Evolutionary conservation across 2,888 invertebrate species (phyloP), one percentile per base, ranked within the genome.

Genomic region (Harpalus rubripes): DNA sequence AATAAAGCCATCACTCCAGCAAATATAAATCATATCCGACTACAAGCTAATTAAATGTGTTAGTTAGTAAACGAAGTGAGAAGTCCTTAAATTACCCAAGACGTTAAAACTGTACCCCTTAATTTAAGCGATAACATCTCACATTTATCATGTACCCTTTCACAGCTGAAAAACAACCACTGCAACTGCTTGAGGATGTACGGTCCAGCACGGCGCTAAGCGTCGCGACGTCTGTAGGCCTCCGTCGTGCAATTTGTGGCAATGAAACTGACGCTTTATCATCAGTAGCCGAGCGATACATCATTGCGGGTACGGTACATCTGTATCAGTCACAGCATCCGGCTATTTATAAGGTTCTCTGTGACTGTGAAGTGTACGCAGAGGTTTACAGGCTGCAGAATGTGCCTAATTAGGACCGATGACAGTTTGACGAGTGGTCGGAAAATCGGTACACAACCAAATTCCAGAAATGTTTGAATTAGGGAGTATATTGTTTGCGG

Each of bases 271-370:
- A 87, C 89, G 87, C 88, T 91, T 89, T 88, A 89, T 91, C 91
- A 90, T 90, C 88, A 87, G 26, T 41, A 87, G 86, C 32, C 87
- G 86, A 87, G 86, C 88, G 87, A 90, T 91, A 88, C 88, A 89
- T 90, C 90, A 89, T 32, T 32, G 88, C 88, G 88, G 88, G 88
- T 91, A 90, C 89, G 89, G 90, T 90, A 90, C 91, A 91, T 91
- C 89, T 90, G 90, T 91, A 90, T 86, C 89, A 90, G 91, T 90
- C 90, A 87, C 79, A 79, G 86, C 84, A 79, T 79, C 78, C 84
- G 84, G 84, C 84, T 84, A 84, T 84, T 84, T 84, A 84, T 84
- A 84, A 15, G 32, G 32, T 32, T 32, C 32, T 32, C 32, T 32
- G 32, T 32, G 5, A 5, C 32, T 32, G 6, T 32, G 32, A 5